phyloP scores from a whole-genome alignment of 2,113 vertebrate genomes.

The Ibidorhyncha struthersii region DNA sequence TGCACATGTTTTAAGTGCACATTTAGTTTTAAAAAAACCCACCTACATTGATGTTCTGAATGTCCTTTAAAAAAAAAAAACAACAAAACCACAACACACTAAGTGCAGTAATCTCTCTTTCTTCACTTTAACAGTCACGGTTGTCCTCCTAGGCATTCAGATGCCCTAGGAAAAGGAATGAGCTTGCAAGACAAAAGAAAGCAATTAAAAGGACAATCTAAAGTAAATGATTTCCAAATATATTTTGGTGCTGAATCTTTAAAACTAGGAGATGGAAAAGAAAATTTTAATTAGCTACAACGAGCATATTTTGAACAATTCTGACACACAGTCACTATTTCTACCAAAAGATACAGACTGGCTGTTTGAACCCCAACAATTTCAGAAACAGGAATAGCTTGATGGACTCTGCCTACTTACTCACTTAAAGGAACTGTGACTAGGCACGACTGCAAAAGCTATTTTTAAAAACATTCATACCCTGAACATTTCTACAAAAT shows the following conservation, averaged over 20 bases:
- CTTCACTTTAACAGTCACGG: slow-evolving; percentile 30
- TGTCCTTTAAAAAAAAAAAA: neutral
- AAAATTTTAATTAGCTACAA: neutral
- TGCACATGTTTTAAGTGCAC: neutral
- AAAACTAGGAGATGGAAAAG: neutral
- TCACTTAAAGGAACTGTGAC: neutral
- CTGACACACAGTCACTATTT: neutral
- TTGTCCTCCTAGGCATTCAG: neutral
- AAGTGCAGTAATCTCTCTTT: neutral
- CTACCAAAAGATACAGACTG: neutral
- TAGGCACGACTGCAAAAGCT: neutral
- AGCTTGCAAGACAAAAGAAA: slow-evolving; percentile 18
- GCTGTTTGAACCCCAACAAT: neutral
- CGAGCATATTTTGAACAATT: neutral
- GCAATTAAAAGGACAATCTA: neutral
- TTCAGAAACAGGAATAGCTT: neutral
- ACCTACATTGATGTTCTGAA: neutral
- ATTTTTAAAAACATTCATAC: neutral
- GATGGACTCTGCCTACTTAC: neutral
- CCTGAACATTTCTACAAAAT: neutral
- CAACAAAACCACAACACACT: neutral
- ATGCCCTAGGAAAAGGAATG: neutral
- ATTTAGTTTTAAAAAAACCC: neutral
- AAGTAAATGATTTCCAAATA: slow-evolving; percentile 18
- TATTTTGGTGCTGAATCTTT: neutral